phyloP scores from a whole-genome alignment of 2,888 invertebrate species.

The Mythimna lalbum region DNA sequence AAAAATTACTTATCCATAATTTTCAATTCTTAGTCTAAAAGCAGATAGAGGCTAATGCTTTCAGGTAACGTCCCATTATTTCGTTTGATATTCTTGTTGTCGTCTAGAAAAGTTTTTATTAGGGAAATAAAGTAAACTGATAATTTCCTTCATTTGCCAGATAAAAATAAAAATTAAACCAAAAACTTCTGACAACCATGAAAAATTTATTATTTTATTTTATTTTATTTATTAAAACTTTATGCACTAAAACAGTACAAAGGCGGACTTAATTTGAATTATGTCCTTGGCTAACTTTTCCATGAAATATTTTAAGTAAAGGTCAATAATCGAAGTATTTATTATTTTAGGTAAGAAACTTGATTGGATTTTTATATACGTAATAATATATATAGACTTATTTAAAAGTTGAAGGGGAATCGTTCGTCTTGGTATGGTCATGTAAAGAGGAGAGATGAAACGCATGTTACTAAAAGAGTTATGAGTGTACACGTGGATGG shows the following conservation, averaged over 20 bases:
- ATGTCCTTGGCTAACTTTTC: not conserved
- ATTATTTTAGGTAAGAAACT: too few relatives aligned
- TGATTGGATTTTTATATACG: too few relatives aligned
- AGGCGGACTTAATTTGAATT: too few relatives aligned
- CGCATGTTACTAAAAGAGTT: too few relatives aligned
- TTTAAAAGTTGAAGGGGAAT: too few relatives aligned
- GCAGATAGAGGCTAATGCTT: not conserved
- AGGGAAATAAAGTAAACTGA: conserved; percentile 38
- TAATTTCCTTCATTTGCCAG: not conserved
- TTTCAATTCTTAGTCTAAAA: not conserved
- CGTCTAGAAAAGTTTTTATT: conserved; percentile 37
- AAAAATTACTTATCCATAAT: conserved; percentile 30
- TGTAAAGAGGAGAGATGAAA: too few relatives aligned
- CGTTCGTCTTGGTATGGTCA: too few relatives aligned
- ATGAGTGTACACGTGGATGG: too few relatives aligned
- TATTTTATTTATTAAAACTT: too few relatives aligned
- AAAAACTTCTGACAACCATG: conserved; percentile 16
- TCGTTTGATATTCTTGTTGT: conserved; percentile 41
- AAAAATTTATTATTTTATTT: not conserved
- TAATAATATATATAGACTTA: too few relatives aligned
- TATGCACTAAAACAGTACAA: too few relatives aligned
- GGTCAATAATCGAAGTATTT: not conserved
- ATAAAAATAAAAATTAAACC: conserved; percentile 7
- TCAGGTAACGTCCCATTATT: conserved; percentile 27
- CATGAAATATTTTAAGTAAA: not conserved